Conservation (phyloP, 2,113 vertebrate genomes). For the Coreoperca whiteheadi region DNA sequence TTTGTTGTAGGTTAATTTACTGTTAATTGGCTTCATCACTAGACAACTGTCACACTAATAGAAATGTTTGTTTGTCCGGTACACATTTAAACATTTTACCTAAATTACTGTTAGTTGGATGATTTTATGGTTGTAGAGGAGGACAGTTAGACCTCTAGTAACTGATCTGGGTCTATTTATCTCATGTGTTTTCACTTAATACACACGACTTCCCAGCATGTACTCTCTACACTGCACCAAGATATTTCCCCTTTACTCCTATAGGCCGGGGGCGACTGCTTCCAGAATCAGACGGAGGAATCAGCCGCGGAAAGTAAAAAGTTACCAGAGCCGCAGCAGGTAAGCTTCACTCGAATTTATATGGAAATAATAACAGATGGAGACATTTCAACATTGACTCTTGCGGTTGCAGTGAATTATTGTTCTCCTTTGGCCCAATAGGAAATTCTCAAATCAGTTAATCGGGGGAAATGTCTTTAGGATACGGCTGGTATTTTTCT, state of each 20-base stretch:
- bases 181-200: slow-evolving; percentile 7
- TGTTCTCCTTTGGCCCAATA: not conserved
- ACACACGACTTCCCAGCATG: slow-evolving; percentile 21
- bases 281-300: slow-evolving; percentile 81
- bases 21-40: not conserved
- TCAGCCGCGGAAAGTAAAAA: slow-evolving; percentile 75
- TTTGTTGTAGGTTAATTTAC: not conserved
- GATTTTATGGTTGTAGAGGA: not conserved
- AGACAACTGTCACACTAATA: not conserved
- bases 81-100: not conserved
- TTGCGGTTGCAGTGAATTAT: not conserved
- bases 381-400: not conserved
- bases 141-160: not conserved
- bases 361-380: slow-evolving; percentile 14
- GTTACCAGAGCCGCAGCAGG: slow-evolving; percentile 76
- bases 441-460: not conserved
- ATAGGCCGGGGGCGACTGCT: slow-evolving; percentile 79
- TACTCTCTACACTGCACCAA: not conserved
- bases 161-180: not conserved
- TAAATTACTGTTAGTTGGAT: slow-evolving; percentile 14
- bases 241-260: slow-evolving; percentile 17
- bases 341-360: slow-evolving; percentile 45
- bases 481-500: not conserved
- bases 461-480: not conserved
- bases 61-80: not conserved